These are phyloP conservation scores for Acanthosepion lycidas DNA, from an alignment of 2,888 invertebrate species.

Conservation along the genomic window DNA sequence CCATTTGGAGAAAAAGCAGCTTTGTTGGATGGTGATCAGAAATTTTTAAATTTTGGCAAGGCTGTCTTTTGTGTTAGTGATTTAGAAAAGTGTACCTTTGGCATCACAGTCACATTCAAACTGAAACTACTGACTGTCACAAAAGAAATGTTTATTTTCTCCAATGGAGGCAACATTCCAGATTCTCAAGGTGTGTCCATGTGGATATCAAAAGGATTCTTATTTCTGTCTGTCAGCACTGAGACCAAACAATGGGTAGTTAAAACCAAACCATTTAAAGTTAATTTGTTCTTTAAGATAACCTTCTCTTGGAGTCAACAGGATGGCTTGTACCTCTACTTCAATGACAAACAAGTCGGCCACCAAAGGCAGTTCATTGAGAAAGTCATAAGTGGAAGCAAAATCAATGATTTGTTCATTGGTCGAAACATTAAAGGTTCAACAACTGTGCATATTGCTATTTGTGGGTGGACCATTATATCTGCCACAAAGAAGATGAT, in stretches of 20 bases:
- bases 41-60: slow-evolving; percentile 59
- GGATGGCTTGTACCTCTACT: slow-evolving; percentile 53
- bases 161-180: slow-evolving; percentile 56
- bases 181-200: slow-evolving; percentile 57
- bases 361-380: neutral
- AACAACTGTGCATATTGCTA: slow-evolving; percentile 54
- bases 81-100: slow-evolving; percentile 55
- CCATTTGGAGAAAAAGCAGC: slow-evolving; percentile 50
- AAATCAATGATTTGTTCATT: slow-evolving; percentile 34
- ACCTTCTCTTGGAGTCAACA: slow-evolving; percentile 60
- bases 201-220: slow-evolving; percentile 55
- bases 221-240: slow-evolving; percentile 57
- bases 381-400: neutral
- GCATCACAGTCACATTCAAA: slow-evolving; percentile 57
- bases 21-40: slow-evolving; percentile 53
- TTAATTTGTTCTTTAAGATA: slow-evolving; percentile 53
- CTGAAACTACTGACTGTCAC: slow-evolving; percentile 53
- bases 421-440: slow-evolving; percentile 48
- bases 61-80: slow-evolving; percentile 53
- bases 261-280: slow-evolving; percentile 49
- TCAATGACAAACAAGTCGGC: slow-evolving; percentile 52
- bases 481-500: slow-evolving; percentile 54
- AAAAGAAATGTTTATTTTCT: slow-evolving; percentile 56
- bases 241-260: slow-evolving; percentile 57
- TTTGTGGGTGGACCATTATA: slow-evolving; percentile 57